Base-by-base conservation (phyloP, 2,797 vertebrate species). In the Sebastes itinus region DNA sequence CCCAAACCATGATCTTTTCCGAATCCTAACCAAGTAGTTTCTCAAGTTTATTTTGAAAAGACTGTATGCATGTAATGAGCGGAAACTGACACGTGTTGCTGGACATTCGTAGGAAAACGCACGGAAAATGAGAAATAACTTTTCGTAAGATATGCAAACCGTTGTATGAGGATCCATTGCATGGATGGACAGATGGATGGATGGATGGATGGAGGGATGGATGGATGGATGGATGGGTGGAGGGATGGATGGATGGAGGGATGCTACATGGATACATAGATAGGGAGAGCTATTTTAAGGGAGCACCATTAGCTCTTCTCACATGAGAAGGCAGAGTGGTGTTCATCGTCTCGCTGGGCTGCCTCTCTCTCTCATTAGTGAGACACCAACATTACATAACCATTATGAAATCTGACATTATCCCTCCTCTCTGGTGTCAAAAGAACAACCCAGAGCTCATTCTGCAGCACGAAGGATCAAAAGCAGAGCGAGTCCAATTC, bases 281-380 rank as follows among this genome's bases (percentile, higher is more conserved):
- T 3, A 0, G 27, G 14, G 3, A 69, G 20, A 28, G 4, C 54
- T 74, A 60, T 86, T 77, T 72, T 54, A 33, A 64, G 22, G 20
- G 20, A 32, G 9, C 25, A 6, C 27, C 65, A 60, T 67, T 63
- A 72, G 54, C 60, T 56, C 52, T 58, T 83, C 54, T 55, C 80
- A 70, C 73, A 79, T 18, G 42, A 61, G 72, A 9, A 67, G 32
- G 59, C 46, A 58, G 62, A 76, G 60, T 33, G 42, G 22, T 80
- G 54, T 80, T 72, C 28, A 49, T 83, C 71, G 23, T 79, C 72
- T 75, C 28, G 9, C 75, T 42, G 23, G 52, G 70, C 52, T 52
- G 66, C 80, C 30, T 33, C 76, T n/a, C 76, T n/a, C 13, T 16
- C 13, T 88, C 74, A 89, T 92, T 75, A 89, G 83, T 2, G 20